phyloP scores from a whole-genome alignment of 2,888 invertebrate genomes.

The Drosophila cyrtoloma region DNA sequence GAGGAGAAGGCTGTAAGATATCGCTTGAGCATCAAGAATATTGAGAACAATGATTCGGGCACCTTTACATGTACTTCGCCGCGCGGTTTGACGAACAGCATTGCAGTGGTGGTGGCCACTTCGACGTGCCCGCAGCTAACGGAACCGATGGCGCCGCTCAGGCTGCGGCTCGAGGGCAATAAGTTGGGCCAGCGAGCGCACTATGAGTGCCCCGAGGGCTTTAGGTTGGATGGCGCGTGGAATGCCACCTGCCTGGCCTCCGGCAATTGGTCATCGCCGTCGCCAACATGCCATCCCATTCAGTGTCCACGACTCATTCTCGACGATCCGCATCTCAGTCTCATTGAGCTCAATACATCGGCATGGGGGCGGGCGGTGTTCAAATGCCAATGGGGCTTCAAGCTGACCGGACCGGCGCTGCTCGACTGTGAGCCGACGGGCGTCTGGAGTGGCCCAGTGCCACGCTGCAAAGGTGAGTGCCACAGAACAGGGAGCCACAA shows the following conservation, averaged over 20 bases:
- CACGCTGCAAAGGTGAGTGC: constrained; percentile 90
- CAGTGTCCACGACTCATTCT: constrained; percentile 90
- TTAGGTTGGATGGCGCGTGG: constrained; percentile 90
- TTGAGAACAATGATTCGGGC: constrained; percentile 93
- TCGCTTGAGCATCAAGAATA: constrained; percentile 92
- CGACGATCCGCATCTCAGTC: constrained; percentile 89
- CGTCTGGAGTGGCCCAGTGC: constrained; percentile 91
- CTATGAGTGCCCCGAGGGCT: constrained; percentile 91
- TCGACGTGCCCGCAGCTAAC: constrained; percentile 89
- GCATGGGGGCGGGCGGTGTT: constrained; percentile 93
- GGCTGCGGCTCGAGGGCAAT: constrained; percentile 91
- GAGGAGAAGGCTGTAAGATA: constrained; percentile 92
- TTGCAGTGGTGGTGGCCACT: constrained; percentile 88
- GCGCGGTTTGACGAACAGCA: constrained; percentile 89
- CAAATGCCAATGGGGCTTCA: constrained; percentile 93
- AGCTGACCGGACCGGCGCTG: constrained; percentile 90
- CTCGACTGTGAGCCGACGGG: constrained; percentile 93
- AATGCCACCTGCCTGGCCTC: constrained; percentile 93
- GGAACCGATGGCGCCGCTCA: constrained; percentile 88
- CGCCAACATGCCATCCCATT: constrained; percentile 92
- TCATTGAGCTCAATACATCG: constrained; percentile 92
- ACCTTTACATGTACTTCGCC: constrained; percentile 94
- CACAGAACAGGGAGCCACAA: not conserved
- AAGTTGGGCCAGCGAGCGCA: constrained; percentile 90
- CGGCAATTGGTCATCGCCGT: constrained; percentile 92